These are phyloP conservation scores for Ellobius talpinus DNA, from an alignment of 2,113 vertebrate species.

Conservation along the genomic window DNA sequence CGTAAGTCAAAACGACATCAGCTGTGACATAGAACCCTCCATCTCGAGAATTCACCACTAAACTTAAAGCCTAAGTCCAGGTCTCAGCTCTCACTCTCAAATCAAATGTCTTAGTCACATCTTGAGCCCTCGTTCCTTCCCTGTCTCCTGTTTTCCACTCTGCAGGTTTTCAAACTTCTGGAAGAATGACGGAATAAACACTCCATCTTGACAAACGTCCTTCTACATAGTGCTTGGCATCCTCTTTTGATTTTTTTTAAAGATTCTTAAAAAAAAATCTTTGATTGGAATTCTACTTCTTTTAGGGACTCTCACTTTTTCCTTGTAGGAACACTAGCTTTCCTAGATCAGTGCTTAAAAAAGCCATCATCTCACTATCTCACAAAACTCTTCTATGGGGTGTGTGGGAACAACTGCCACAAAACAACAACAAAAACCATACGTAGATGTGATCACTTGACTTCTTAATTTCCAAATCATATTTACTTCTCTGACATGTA, in stretches of 20 bases:
- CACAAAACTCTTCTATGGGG: neutral
- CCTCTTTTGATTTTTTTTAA: neutral
- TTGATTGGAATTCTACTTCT: neutral
- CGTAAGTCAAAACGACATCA: constrained; percentile 33
- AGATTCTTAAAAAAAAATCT: neutral
- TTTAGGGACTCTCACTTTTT: neutral
- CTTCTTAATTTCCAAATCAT: constrained; percentile 36
- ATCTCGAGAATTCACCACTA: neutral
- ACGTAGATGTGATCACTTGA: neutral
- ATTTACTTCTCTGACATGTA: neutral
- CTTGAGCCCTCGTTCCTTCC: neutral
- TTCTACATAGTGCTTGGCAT: neutral
- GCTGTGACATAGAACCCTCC: neutral
- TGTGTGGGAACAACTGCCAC: neutral
- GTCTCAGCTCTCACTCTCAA: neutral
- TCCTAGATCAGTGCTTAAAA: neutral
- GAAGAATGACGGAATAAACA: neutral
- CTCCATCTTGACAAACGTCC: neutral
- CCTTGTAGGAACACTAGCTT: neutral
- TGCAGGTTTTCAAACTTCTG: neutral
- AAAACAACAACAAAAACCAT: neutral
- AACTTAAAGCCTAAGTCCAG: neutral
- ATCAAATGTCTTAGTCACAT: neutral
- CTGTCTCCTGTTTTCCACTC: neutral
- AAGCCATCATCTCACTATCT: neutral